Conservation (phyloP, 37 sponge, comb jelly and placozoan genomes). For the Corticium candelabrum region DNA sequence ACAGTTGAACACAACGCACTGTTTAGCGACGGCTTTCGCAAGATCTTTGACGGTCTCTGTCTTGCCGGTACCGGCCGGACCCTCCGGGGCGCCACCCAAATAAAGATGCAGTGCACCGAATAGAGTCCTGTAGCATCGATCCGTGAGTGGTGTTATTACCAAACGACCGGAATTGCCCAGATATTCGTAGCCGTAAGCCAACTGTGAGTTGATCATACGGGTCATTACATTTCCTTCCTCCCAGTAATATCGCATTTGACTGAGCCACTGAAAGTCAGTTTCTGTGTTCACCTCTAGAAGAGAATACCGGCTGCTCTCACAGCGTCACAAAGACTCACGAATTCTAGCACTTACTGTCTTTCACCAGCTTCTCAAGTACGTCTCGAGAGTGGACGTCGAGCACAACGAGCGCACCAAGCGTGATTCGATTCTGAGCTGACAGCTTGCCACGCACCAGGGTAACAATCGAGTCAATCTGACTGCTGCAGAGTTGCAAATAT, state of each 20-base stretch:
- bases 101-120: conserved; percentile 98
- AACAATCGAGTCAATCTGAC: conserved; percentile 90
- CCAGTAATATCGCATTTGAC: conserved; percentile 99
- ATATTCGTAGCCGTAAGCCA: conserved; percentile 98
- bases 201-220: conserved; percentile 94
- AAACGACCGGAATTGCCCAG: conserved; percentile 92
- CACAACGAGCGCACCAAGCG: conserved; percentile 93
- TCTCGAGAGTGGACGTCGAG: conserved; percentile 97
- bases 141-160: conserved; percentile 98
- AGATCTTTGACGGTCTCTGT: conserved; percentile 99
- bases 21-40: conserved; percentile 98
- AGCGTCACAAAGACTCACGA: too few species aligned
- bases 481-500: conserved; percentile 74
- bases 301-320: too few species aligned
- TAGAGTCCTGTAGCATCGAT: conserved; percentile 76
- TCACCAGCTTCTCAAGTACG: conserved; percentile 82
- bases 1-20: conserved; percentile 99
- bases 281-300: conserved; percentile 73
- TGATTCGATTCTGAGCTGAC: conserved; percentile 91
- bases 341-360: conserved; percentile 71
- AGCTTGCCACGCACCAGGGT: conserved; percentile 92
- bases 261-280: conserved; percentile 95
- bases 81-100: conserved; percentile 99
- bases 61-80: conserved; percentile 99
- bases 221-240: conserved; percentile 82